Conservation (phyloP, 2,888 invertebrate genomes). For the Emmelina monodactyla region DNA sequence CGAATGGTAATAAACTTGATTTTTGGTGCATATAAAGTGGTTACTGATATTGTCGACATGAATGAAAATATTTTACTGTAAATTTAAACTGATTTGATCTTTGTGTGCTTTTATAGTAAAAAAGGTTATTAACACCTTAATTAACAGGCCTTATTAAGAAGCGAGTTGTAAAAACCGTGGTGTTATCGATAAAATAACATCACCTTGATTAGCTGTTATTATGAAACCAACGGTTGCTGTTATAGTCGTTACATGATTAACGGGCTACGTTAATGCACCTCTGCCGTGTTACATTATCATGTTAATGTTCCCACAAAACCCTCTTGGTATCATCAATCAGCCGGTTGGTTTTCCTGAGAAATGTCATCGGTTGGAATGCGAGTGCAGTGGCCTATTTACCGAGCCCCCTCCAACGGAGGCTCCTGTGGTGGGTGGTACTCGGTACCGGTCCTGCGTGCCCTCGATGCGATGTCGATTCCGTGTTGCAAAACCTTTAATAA, state of each 20-base stretch:
- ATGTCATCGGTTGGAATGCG: slow-evolving; percentile 49
- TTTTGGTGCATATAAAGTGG: not conserved
- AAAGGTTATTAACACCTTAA: no score
- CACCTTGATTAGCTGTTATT: no score
- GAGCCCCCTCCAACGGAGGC: slow-evolving; percentile 20
- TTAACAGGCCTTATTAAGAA: no score
- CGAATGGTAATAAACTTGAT: slow-evolving; percentile 20
- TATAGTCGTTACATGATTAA: no score
- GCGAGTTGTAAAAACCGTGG: no score
- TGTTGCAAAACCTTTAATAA: slow-evolving; percentile 37
- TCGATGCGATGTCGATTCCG: slow-evolving; percentile 43
- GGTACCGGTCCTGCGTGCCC: slow-evolving; percentile 51
- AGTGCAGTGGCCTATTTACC: slow-evolving; percentile 49
- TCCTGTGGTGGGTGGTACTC: slow-evolving; percentile 23
- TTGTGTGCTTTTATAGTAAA: no score
- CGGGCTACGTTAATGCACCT: no score
- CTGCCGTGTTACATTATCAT: no score
- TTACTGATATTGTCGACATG: not conserved
- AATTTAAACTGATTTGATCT: no score
- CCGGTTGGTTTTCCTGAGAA: slow-evolving; percentile 28
- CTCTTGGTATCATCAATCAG: slow-evolving; percentile 5
- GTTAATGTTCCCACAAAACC: not conserved
- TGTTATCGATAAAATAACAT: no score
- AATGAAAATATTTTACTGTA: no score
- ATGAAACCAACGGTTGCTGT: no score